These are phyloP conservation scores for Albula goreensis DNA, from an alignment of 2,113 vertebrate genomes.

Conservation along the genomic window DNA sequence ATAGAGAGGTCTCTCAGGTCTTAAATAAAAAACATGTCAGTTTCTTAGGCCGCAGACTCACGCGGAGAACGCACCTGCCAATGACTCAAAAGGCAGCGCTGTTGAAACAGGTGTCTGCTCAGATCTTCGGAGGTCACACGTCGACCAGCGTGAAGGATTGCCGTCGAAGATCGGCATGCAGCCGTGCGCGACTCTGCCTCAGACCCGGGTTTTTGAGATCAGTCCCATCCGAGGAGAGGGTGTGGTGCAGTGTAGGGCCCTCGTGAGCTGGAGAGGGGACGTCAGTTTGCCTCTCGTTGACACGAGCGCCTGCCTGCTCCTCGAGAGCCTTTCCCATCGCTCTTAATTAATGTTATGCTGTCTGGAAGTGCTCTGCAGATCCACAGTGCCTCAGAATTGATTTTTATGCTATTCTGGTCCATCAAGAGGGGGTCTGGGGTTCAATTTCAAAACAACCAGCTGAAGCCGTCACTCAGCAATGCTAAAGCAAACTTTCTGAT, in stretches of 20 bases:
- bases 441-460: neutral
- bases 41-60: neutral
- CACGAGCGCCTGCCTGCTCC: neutral
- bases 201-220: neutral
- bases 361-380: neutral
- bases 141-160: neutral
- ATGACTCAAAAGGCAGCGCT: neutral
- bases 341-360: neutral
- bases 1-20: neutral
- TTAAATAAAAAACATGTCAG: neutral
- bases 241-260: neutral
- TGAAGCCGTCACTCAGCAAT: neutral
- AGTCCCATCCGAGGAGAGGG: neutral
- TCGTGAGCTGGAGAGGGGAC: neutral
- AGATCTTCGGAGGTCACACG: neutral
- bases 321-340: neutral
- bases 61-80: neutral
- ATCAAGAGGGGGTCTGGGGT: neutral
- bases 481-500: neutral
- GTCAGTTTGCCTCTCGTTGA: neutral
- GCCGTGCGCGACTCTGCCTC: neutral
- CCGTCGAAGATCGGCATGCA: neutral
- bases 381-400: neutral
- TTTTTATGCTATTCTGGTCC: neutral
- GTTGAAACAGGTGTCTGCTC: constrained; percentile 9